Conservation (phyloP, 2,797 vertebrate genomes). For the Hephaestus fuliginosus region DNA sequence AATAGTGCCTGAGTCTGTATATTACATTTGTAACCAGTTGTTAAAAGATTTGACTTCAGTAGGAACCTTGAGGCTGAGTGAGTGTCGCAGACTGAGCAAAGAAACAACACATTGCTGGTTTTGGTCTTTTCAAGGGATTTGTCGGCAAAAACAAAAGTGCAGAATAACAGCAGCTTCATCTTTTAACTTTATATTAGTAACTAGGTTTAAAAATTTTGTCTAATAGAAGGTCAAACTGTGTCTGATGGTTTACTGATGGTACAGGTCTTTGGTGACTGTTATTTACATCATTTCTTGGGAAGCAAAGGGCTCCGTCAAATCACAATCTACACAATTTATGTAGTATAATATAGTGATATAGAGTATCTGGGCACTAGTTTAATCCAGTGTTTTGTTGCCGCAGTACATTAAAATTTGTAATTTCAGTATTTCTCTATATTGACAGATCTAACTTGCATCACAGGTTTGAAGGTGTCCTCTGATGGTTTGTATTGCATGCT, state of each 20-base stretch:
- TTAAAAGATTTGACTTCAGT: slow-evolving; percentile 1
- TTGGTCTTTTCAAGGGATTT: not conserved
- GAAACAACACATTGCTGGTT: not conserved
- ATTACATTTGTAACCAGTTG: not conserved
- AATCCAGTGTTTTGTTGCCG: too few relatives aligned
- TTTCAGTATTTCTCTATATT: too few relatives aligned
- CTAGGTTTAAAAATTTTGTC: not conserved
- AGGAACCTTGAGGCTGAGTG: not conserved
- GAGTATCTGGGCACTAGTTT: too few relatives aligned
- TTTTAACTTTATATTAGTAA: not conserved
- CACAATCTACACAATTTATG: too few relatives aligned
- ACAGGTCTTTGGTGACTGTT: too few relatives aligned
- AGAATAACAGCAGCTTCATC: not conserved
- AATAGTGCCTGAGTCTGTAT: too few relatives aligned
- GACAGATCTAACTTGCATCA: not conserved
- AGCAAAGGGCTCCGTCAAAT: too few relatives aligned
- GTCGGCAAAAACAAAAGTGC: not conserved
- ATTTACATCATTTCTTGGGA: too few relatives aligned
- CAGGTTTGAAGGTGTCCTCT: not conserved
- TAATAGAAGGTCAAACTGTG: too few relatives aligned
- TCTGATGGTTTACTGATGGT: too few relatives aligned
- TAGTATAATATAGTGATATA: too few relatives aligned
- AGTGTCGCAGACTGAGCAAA: not conserved
- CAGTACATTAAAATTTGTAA: too few relatives aligned
- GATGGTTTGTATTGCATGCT: not conserved